A percentile compares a stretch with the other conserved stretches of the same genome.
These are phyloP conservation scores for Acipenser transmontanus DNA, from an alignment of 2,797 vertebrate species.

Conservation along the genomic window DNA sequence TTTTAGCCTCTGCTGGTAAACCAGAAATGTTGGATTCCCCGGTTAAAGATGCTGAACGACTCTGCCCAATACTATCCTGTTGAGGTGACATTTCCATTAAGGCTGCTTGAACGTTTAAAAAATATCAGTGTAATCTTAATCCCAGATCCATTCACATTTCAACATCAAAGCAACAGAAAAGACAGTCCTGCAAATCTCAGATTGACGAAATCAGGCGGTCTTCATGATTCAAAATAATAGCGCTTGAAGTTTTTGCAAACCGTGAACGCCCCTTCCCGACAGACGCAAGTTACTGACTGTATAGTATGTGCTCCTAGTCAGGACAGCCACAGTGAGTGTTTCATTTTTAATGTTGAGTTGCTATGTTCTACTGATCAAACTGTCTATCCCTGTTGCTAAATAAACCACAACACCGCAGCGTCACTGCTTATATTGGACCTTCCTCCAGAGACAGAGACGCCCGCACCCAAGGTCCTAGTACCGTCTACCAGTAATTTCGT, in stretches of 20 bases:
- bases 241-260: background rate
- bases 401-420: background rate
- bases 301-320: constrained; percentile 19
- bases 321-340: background rate
- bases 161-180: constrained; percentile 24
- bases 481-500: constrained; percentile 1
- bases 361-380: too few relatives aligned
- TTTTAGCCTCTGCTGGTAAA: constrained; percentile 44
- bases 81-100: constrained; percentile 91
- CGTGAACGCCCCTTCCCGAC: background rate
- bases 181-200: constrained; percentile 1
- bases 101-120: constrained; percentile 18
- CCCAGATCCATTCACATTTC: constrained; percentile 29
- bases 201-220: too few relatives aligned
- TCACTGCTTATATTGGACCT: background rate
- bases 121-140: constrained; percentile 11
- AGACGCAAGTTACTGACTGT: constrained; percentile 24
- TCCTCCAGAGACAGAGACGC: too few relatives aligned
- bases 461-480: constrained; percentile 7
- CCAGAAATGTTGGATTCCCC: constrained; percentile 57
- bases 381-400: background rate
- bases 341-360: background rate
- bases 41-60: constrained; percentile 70
- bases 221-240: background rate
- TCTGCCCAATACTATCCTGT: constrained; percentile 77